Base-by-base conservation (phyloP, 2,888 invertebrate species). In the Priocnemis perturbator region DNA sequence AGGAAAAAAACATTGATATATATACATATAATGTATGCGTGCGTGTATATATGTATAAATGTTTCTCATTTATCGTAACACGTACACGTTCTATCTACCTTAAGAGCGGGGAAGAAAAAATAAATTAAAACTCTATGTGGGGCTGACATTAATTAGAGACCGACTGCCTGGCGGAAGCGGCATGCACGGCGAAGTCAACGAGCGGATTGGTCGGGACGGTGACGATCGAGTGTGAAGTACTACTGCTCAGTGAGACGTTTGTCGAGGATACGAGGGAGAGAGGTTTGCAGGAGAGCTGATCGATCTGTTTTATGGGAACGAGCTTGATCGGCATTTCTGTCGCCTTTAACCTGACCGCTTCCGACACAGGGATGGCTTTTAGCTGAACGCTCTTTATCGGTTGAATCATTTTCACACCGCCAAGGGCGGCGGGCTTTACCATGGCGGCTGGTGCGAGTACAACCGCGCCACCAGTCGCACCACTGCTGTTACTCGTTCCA, bases 121-220 rank as follows among this genome's bases (percentile, higher is more conserved):
- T 87, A 87, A 87, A 88, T 88, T 86, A 87, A 85, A 80, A 80
- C 74, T 85, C 84, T 86, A 86, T 55, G 60, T 74, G 68, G 69
- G 74, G 69, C 74, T 81, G 82, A 85, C 82, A 84, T 87, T 86
- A 88, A 87, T 88, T 87, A 69, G 83, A 83, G 71, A 87, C 78
- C 67, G 87, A 85, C 76, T 88, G 88, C 77, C 87, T 86, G 59
- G 87, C 74, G 56, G 87, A 81, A 78, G 85, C 80, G 64, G 79
- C 81, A 73, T 88, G 88, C 72, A 88, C 86, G 69, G 88, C 84
- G 58, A 89, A 86, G 67, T 88, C 88, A 61, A 85, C 85, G 64
- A 87, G 84, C 57, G 87, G 85, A 78, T 85, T 85, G 60, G 77
- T 74, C 50, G 85, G 77, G 57, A 86, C 77, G 58, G 77, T 76